A percentile compares a stretch with the other conserved stretches of the same genome.
Evolutionary conservation across 2,888 invertebrate species (phyloP).

Genomic region (Ellobium chinense): DNA sequence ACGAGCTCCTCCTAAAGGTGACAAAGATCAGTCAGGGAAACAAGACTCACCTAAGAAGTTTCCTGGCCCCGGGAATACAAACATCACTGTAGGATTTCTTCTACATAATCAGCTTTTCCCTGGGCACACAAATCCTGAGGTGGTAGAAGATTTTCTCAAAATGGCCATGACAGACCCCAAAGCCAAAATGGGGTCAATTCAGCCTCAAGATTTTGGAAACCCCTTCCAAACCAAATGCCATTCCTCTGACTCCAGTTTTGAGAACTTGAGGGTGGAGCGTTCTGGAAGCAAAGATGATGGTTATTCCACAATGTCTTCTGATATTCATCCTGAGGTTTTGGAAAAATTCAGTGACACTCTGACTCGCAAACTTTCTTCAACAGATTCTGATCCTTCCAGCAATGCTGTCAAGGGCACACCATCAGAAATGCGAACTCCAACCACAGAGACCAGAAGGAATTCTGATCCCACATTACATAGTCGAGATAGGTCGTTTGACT

Average conservation of each 20-base stretch:
- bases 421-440: too few species aligned
- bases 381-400: conserved; percentile 4
- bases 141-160: conserved; percentile 32
- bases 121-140: neutral
- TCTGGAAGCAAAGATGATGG: conserved; percentile 74
- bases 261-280: conserved; percentile 66
- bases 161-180: conserved; percentile 22
- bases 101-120: conserved; percentile 16
- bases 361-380: conserved; percentile 39
- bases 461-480: neutral
- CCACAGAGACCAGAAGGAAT: neutral
- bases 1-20: neutral
- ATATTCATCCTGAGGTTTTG: conserved; percentile 69
- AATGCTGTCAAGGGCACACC: neutral
- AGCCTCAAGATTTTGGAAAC: neutral
- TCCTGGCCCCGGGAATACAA: conserved; percentile 12
- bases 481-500: conserved; percentile 30
- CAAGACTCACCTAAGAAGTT: neutral
- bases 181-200: neutral
- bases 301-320: conserved; percentile 75
- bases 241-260: conserved; percentile 64
- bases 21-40: neutral
- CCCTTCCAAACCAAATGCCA: conserved; percentile 41
- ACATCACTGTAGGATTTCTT: conserved; percentile 40
- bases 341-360: conserved; percentile 66